A percentile compares a stretch with the other conserved stretches of the same genome.
Conservation (phyloP, 2,888 invertebrate species). For the Girardia tigrina region DNA sequence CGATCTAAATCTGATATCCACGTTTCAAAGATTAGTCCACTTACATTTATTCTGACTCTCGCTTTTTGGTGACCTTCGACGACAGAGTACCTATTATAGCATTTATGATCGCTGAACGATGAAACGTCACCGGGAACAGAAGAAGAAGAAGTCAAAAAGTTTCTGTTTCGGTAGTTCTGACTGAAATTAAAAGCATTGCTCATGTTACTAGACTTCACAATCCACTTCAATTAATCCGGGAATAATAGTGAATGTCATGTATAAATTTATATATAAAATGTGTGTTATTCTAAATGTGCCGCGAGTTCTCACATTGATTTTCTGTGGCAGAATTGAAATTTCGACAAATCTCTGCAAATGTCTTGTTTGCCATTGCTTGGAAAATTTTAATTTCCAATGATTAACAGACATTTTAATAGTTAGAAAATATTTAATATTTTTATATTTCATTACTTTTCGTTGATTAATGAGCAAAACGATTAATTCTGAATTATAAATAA, state of each 20-base stretch:
- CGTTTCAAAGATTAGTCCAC: constrained; percentile 28
- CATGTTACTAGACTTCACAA: too few relatives aligned
- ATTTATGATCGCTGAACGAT: background rate
- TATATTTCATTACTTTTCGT: background rate
- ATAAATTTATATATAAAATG: background rate
- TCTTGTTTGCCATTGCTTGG: too few relatives aligned
- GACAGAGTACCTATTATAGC: background rate
- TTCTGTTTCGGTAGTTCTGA: background rate
- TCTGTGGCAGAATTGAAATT: background rate
- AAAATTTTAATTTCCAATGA: too few relatives aligned
- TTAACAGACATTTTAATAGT: too few relatives aligned
- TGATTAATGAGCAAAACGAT: background rate
- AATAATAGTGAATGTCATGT: background rate
- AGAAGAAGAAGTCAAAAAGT: background rate
- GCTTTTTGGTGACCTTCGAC: constrained; percentile 3
- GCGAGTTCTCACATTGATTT: constrained; percentile 15
- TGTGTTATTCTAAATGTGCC: background rate
- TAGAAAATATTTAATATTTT: background rate
- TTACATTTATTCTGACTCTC: constrained; percentile 21
- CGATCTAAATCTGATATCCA: background rate
- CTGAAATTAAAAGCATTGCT: constrained; percentile 15
- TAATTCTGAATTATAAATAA: background rate
- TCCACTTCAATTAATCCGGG: background rate
- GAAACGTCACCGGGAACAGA: background rate
- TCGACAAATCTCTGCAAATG: background rate